A percentile compares a stretch with the other conserved stretches of the same genome.
Conservation (phyloP, 2,113 vertebrate genomes). For the Megaceryle torquata region DNA sequence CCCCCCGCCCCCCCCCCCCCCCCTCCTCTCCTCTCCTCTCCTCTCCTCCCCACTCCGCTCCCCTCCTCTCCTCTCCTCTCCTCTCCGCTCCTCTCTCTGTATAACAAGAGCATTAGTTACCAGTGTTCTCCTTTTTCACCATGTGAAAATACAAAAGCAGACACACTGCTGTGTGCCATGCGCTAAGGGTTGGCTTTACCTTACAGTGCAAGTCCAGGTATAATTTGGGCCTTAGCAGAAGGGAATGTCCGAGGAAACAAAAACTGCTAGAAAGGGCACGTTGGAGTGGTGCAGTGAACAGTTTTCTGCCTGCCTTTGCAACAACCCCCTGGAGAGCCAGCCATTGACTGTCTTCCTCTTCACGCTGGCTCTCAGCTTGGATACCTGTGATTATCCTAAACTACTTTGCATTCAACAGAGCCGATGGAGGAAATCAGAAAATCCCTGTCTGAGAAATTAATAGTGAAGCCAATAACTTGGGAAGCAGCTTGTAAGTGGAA, state of each 20-base stretch:
- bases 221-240: neutral
- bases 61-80: no score
- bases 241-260: neutral
- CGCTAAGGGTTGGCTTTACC: neutral
- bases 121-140: neutral
- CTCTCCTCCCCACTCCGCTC: no score
- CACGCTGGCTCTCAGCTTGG: neutral
- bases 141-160: neutral
- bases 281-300: neutral
- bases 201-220: neutral
- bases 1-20: no score
- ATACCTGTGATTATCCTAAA: neutral
- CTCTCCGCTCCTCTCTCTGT: neutral
- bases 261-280: fast-evolving
- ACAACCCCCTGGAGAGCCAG: neutral
- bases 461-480: neutral
- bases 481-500: neutral
- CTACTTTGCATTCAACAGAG: neutral
- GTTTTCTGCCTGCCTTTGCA: neutral
- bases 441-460: neutral
- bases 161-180: neutral
- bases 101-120: neutral
- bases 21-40: no score
- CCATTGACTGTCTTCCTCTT: neutral
- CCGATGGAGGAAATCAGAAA: neutral